Conservation (phyloP, 2,888 invertebrate genomes). For the Amiota mariae region DNA sequence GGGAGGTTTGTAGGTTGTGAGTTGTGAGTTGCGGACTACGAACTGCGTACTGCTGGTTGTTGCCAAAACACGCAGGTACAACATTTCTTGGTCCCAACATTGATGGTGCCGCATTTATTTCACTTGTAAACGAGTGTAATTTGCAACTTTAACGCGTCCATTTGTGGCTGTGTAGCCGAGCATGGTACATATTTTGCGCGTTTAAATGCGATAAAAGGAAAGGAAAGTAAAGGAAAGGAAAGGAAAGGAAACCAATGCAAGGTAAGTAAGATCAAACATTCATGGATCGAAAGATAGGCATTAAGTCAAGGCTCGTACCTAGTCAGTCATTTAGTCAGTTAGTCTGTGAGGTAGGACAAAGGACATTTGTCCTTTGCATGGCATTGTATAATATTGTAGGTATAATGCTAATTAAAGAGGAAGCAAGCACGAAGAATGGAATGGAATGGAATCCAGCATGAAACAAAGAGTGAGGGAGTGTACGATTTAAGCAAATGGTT, state of each 20-base stretch:
- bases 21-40: no score
- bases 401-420: slow-evolving; percentile 18
- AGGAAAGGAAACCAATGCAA: not conserved
- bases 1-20: no score
- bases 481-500: no score
- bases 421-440: no score
- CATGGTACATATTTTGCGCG: not conserved
- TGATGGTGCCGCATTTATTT: slow-evolving; percentile 55
- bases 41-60: no score
- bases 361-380: not conserved
- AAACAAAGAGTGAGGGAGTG: no score
- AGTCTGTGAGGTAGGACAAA: not conserved
- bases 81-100: slow-evolving; percentile 13
- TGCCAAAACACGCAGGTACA: no score
- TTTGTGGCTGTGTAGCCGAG: slow-evolving; percentile 38
- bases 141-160: slow-evolving; percentile 65
- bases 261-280: no score
- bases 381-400: not conserved
- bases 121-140: slow-evolving; percentile 65
- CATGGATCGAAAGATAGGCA: no score
- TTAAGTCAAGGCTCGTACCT: not conserved
- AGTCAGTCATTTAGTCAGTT: not conserved
- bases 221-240: not conserved
- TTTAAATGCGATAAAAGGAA: not conserved
- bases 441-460: no score